Evolutionary conservation across 2,797 vertebrate genomes (phyloP), one percentile per base, ranked within the genome.

Genomic region (Rhincodon typus): DNA sequence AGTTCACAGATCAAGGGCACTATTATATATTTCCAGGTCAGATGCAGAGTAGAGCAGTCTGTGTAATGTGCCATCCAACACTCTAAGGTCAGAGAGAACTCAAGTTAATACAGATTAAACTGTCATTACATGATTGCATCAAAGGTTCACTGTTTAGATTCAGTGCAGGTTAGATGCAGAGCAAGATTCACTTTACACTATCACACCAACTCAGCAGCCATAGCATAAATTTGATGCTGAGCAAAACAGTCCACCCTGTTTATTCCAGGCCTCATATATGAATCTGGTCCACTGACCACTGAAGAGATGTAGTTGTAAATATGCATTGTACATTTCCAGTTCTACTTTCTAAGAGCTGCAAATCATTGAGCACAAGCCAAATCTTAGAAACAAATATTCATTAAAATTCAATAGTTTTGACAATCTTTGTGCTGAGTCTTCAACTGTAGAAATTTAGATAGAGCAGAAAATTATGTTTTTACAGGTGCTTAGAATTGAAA

Each of bases 401-500:
- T 93, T 93, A 93, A 66, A 93, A 21, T 66, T 93, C 62, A 69
- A 93, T 69, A 93, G 42, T 91, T 93, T 38, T 93, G 66, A 93
- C 90, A 93, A 93, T 93, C 62, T n/a, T 90, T 90, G 87, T 90
- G 57, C 87, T 69, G 67, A 93, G 90, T 67, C 21, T 67, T 93
- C n/a, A n/a, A 38, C 62, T 93, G 23, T n/a, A 93, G n/a, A 93
- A 93, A 93, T 93, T 93, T 93, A 69, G 62, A 93, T 69, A 93
- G 69, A 93, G 66, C 90, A 69, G 90, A 69, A 93, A 93, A 93
- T 93, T 25, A 93, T 93, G 90, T 93, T 93, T 93, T 38, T 67
- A 93, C 90, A 93, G 90, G 90, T 93, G 90, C 69, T 23, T 42
- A 42, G 90, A 93, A 93, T 93, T 93, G 90, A 93, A 93, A 93